Evolutionary conservation across 2,797 vertebrate species (phyloP).

Genomic region (Neostethus bicornis): DNA sequence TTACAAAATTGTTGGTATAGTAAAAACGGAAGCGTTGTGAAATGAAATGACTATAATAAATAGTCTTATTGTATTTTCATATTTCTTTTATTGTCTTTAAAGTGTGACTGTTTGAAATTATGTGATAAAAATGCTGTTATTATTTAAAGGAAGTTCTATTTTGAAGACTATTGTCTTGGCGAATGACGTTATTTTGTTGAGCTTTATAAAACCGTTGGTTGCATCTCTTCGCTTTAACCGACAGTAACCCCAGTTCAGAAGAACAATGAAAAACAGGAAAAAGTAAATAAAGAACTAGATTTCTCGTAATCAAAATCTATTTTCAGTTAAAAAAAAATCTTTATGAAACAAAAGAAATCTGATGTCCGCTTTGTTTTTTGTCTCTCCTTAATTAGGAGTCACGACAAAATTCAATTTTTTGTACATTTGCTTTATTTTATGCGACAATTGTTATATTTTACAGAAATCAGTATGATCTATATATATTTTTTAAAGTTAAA

Average conservation of each 20-base stretch:
- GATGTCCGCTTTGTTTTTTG: too few relatives aligned
- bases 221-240: conserved; percentile 67
- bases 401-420: too few relatives aligned
- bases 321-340: fast-evolving
- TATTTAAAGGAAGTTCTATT: conserved; percentile 7
- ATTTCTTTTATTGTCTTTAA: too few relatives aligned
- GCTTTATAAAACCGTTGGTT: conserved; percentile 35
- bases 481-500: too few relatives aligned
- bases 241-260: conserved; percentile 71
- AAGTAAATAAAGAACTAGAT: background rate
- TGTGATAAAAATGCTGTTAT: fast-evolving
- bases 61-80: background rate
- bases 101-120: too few relatives aligned
- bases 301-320: background rate
- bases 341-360: too few relatives aligned
- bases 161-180: conserved; percentile 2
- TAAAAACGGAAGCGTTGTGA: fast-evolving
- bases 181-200: fast-evolving
- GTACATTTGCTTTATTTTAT: too few relatives aligned
- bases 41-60: too few relatives aligned
- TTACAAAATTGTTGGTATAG: background rate
- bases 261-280: conserved; percentile 68
- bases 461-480: too few relatives aligned
- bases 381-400: too few relatives aligned
- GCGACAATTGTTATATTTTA: too few relatives aligned